A percentile compares a stretch with the other conserved stretches of the same genome.
Conservation (phyloP, 2,888 invertebrate species). For the Isotomurus palustris region DNA sequence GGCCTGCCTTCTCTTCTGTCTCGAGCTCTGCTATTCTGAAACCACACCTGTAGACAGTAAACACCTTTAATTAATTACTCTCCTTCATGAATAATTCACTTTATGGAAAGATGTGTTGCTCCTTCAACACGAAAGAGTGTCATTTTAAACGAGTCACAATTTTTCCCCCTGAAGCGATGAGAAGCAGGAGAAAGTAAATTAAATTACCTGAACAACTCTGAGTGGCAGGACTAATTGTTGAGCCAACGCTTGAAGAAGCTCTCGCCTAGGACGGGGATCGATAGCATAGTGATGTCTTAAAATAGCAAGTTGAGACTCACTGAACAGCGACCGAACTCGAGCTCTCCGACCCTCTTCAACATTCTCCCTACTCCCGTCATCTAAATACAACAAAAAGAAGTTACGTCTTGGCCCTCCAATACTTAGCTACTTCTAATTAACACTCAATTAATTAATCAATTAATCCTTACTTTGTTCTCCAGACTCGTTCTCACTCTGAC, state of each 20-base stretch:
- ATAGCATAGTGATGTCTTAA: constrained; percentile 82
- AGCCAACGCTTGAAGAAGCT: constrained; percentile 86
- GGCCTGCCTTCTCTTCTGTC: constrained; percentile 66
- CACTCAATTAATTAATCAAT: constrained; percentile 1
- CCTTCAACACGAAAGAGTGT: not conserved
- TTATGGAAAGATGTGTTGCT: not conserved
- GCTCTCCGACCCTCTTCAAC: constrained; percentile 45
- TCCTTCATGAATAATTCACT: not conserved
- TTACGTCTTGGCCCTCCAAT: not conserved
- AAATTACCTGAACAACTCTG: constrained; percentile 55
- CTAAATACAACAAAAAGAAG: no score
- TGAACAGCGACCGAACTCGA: constrained; percentile 85
- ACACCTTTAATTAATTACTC: not conserved
- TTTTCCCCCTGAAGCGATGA: not conserved
- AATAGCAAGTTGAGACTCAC: constrained; percentile 85
- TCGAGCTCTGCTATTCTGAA: constrained; percentile 88
- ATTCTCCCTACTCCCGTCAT: constrained; percentile 40
- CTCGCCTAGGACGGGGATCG: constrained; percentile 90
- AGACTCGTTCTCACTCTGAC: constrained; percentile 45
- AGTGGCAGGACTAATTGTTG: constrained; percentile 61
- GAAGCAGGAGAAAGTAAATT: constrained; percentile 3
- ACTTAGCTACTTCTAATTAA: not conserved
- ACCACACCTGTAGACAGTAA: constrained; percentile 71
- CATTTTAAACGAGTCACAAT: constrained; percentile 1
- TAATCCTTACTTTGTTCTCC: constrained; percentile 43